These are phyloP conservation scores for Limosa lapponica DNA, from an alignment of 2,797 vertebrate genomes.

Conservation along the genomic window DNA sequence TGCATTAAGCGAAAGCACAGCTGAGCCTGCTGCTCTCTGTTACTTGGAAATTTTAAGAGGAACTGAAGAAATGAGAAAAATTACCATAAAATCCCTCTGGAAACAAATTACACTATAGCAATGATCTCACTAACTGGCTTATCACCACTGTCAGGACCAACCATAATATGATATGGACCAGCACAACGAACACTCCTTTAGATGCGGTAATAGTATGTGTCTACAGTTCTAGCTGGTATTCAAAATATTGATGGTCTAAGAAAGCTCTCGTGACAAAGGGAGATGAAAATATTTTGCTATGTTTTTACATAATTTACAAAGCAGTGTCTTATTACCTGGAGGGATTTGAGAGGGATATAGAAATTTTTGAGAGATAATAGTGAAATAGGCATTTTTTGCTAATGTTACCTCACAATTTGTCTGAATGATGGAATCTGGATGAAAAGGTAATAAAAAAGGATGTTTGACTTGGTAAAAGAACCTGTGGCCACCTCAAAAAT, in stretches of 20 bases:
- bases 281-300: not conserved
- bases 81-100: fast-evolving
- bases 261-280: not conserved
- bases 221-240: not conserved
- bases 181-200: not conserved
- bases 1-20: not conserved
- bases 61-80: not conserved
- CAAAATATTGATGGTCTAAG: not conserved
- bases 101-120: not conserved
- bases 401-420: not conserved
- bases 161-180: not conserved
- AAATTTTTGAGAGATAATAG: not conserved
- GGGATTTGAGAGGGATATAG: not conserved
- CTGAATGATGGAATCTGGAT: not conserved
- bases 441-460: not conserved
- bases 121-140: not conserved
- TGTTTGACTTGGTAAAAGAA: not conserved
- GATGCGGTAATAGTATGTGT: not conserved
- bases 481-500: not conserved
- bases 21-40: not conserved
- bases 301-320: not conserved
- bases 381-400: not conserved
- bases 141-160: not conserved
- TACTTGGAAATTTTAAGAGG: not conserved
- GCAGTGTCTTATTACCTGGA: not conserved